Evolutionary conservation across 2,113 vertebrate species (phyloP).

Genomic region (Cyprinodon tularosa): DNA sequence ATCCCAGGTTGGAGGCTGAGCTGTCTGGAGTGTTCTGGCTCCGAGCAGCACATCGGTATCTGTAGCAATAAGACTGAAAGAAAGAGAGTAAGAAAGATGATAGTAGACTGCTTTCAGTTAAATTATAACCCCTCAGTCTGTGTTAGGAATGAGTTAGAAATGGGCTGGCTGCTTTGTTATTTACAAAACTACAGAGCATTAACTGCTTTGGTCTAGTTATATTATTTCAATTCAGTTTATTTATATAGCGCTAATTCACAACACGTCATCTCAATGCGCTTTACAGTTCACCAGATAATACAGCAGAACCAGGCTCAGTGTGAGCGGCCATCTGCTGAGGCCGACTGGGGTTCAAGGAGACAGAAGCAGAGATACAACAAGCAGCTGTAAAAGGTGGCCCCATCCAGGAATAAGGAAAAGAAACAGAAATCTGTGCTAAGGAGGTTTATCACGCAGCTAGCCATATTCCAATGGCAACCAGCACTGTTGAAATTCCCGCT

Average conservation of each 20-base stretch:
- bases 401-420: slow-evolving; percentile 16
- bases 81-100: not conserved
- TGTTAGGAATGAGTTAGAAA: not conserved
- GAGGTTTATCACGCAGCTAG: not conserved
- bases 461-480: slow-evolving; percentile 42
- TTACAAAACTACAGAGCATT: slow-evolving; percentile 2
- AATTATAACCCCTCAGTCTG: not conserved
- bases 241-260: no score
- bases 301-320: no score
- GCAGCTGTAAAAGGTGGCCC: no score
- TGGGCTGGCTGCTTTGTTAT: not conserved
- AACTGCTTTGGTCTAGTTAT: slow-evolving; percentile 2
- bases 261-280: no score
- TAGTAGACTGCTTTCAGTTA: not conserved
- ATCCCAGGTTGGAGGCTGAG: slow-evolving; percentile 94
- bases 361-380: no score
- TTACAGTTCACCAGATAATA: no score
- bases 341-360: no score
- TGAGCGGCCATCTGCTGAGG: no score
- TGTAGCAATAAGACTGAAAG: slow-evolving; percentile 91
- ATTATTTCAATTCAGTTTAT: not conserved
- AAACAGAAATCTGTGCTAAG: slow-evolving; percentile 26
- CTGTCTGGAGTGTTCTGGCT: slow-evolving; percentile 97
- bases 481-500: slow-evolving; percentile 6
- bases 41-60: slow-evolving; percentile 94